Evolutionary conservation across 2,113 vertebrate genomes (phyloP), one percentile per base, ranked within the genome.

Genomic region (Martes martes): DNA sequence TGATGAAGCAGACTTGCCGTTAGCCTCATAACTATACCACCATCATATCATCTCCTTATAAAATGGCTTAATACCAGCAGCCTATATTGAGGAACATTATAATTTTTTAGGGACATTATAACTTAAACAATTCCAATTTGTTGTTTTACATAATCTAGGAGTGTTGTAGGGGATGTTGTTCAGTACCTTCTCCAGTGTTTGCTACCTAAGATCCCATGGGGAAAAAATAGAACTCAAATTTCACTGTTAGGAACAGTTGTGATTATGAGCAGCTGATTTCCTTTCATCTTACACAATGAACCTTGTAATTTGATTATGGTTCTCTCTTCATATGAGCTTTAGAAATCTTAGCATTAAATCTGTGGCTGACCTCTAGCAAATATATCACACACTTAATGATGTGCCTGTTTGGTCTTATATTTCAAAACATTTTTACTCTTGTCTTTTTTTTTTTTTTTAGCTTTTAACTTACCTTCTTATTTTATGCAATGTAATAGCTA

Each of bases 301-400:
- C 28, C 59, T 94, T 95, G n/a, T 91, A 93, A 96, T 87, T 57
- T 92, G 89, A 92, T 94, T 92, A 39, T 80, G 42, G 91, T 88
- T 65, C 3, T 82, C n/a, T 80, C 67, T 45, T 86, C 45, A 65
- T 50, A 42, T 31, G 47, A 80, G 55, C 50, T 94, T 88, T 80
- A 80, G 84, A 87, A 95, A 92, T 31, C 31, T 88, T 47, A 95
- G 47, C 36, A 59, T 87, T 89, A 59, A 96, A 90, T 86, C 39
- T 45, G 7, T 95, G n/a, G 76, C 79, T 89, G 87, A 90, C n/a
- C 47, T 94, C 87, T 89, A 82, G 57, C 69, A 96, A 95, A 89
- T 71, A 52, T 28, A 50, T 74, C 36, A 82, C 6, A 50, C 1
- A 50, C 1, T 76, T 67, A 73, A 59, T 82, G 28, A 69, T 52